Evolutionary conservation across 1,140 invertebrate species (phyloP).

Genomic region (Orius insidiosus): DNA sequence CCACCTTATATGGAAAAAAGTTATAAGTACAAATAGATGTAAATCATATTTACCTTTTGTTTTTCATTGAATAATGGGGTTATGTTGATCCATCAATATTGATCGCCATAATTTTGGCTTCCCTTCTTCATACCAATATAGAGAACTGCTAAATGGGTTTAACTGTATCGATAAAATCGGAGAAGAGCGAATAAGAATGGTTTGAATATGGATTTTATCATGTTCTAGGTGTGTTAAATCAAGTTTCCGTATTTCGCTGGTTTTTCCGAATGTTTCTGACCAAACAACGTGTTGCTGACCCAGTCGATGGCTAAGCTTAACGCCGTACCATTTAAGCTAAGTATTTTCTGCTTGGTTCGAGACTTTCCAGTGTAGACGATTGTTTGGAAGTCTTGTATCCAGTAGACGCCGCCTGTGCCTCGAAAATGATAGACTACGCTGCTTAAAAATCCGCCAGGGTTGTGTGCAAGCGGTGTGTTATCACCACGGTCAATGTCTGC

Average conservation of each 20-base stretch:
- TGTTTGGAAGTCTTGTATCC: too few relatives aligned
- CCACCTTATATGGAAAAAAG: too few relatives aligned
- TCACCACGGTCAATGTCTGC: constrained; percentile 49
- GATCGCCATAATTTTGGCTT: neutral
- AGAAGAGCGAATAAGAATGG: constrained; percentile 12
- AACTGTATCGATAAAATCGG: constrained; percentile 45
- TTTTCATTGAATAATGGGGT: constrained; percentile 4
- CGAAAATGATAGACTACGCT: too few relatives aligned
- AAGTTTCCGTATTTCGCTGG: constrained; percentile 4
- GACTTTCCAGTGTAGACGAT: too few relatives aligned
- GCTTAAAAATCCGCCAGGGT: too few relatives aligned
- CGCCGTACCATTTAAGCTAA: constrained; percentile 45
- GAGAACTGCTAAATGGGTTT: constrained; percentile 39
- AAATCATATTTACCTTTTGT: too few relatives aligned
- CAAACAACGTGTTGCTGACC: constrained; percentile 64
- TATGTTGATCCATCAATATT: constrained; percentile 10
- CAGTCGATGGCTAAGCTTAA: constrained; percentile 63
- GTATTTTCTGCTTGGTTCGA: too few relatives aligned
- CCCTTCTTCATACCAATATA: constrained; percentile 27
- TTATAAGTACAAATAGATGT: too few relatives aligned
- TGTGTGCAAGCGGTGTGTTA: constrained; percentile 11
- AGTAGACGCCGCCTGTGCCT: too few relatives aligned
- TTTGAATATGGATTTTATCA: constrained; percentile 5
- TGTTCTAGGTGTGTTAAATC: constrained; percentile 11
- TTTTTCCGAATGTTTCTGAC: constrained; percentile 33